Percentiles rank a stretch among this genome's conserved stretches.
Conservation (phyloP, 1,140 invertebrate species). For the Hyphantria cunea region DNA sequence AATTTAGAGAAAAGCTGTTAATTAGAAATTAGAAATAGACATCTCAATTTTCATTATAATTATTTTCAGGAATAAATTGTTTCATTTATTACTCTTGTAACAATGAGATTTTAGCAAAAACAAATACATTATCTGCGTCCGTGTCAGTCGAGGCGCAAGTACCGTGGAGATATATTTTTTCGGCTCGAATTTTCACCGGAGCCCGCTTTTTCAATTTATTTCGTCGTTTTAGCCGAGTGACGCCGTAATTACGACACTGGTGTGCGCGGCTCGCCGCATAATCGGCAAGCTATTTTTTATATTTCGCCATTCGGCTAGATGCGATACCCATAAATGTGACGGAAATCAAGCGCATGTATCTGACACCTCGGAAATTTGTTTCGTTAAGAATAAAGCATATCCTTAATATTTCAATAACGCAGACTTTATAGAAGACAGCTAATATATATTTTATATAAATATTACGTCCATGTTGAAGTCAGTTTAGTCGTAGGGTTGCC, state of each 20-base stretch:
- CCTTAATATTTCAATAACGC: too few species aligned
- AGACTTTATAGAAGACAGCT: too few species aligned
- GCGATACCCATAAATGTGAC: constrained; percentile 26
- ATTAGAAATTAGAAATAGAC: too few species aligned
- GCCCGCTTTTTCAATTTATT: constrained; percentile 75
- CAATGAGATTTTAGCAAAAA: constrained; percentile 64
- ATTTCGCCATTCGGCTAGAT: constrained; percentile 36
- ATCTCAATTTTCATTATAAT: too few species aligned
- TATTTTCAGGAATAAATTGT: constrained; percentile 55
- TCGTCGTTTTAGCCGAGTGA: constrained; percentile 71
- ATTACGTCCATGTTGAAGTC: too few species aligned
- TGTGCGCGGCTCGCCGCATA: constrained; percentile 53
- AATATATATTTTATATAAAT: too few species aligned
- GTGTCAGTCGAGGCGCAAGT: constrained; percentile 56
- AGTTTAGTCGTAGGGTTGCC: too few species aligned
- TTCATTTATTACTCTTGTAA: constrained; percentile 56
- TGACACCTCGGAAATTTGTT: constrained; percentile 28
- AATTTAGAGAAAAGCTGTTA: too few species aligned
- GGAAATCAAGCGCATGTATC: constrained; percentile 28
- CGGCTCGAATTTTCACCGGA: constrained; percentile 62
- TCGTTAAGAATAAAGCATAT: constrained; percentile 16
- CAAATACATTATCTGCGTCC: constrained; percentile 69
- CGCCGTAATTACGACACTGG: constrained; percentile 62
- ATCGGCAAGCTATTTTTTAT: constrained; percentile 56
- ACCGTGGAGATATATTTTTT: constrained; percentile 64